Evolutionary conservation across 1,140 invertebrate genomes (phyloP).

Genomic region (Rhagoletis pomonella): DNA sequence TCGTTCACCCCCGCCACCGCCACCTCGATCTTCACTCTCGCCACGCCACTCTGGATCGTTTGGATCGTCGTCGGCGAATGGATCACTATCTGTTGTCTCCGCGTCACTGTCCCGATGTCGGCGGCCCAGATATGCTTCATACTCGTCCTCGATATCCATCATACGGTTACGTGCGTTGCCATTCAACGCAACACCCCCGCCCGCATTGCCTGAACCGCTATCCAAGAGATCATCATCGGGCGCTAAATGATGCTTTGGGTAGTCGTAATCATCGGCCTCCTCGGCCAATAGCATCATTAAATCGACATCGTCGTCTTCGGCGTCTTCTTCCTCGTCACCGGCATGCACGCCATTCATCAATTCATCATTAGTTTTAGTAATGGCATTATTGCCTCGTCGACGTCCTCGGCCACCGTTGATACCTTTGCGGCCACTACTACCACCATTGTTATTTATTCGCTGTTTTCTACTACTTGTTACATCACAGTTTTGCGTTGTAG

Average conservation of each 20-base stretch:
- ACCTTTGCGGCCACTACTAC: conserved; percentile 20
- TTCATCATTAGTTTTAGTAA: not conserved
- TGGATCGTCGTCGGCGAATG: conserved; percentile 81
- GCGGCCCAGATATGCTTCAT: conserved; percentile 17
- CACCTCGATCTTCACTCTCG: conserved; percentile 53
- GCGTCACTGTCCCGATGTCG: conserved; percentile 73
- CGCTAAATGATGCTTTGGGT: conserved; percentile 66
- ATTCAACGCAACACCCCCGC: not conserved
- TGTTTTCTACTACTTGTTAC: conserved; percentile 20
- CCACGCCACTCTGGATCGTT: conserved; percentile 86
- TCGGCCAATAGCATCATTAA: conserved; percentile 56
- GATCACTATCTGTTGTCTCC: conserved; percentile 78
- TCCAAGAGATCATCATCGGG: conserved; percentile 63
- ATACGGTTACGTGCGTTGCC: not conserved
- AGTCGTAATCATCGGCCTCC: conserved; percentile 63
- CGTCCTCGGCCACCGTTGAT: not conserved
- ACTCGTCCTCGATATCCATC: conserved; percentile 38
- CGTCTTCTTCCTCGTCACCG: conserved; percentile 1
- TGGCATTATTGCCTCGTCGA: not conserved
- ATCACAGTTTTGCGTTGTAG: conserved; percentile 49
- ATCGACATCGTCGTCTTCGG: conserved; percentile 51
- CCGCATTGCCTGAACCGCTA: conserved; percentile 2
- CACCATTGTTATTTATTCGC: conserved; percentile 43
- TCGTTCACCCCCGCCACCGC: not conserved
- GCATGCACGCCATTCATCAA: conserved; percentile 16